phyloP scores from a whole-genome alignment of 2,797 vertebrate genomes.

The Coreius guichenoti region DNA sequence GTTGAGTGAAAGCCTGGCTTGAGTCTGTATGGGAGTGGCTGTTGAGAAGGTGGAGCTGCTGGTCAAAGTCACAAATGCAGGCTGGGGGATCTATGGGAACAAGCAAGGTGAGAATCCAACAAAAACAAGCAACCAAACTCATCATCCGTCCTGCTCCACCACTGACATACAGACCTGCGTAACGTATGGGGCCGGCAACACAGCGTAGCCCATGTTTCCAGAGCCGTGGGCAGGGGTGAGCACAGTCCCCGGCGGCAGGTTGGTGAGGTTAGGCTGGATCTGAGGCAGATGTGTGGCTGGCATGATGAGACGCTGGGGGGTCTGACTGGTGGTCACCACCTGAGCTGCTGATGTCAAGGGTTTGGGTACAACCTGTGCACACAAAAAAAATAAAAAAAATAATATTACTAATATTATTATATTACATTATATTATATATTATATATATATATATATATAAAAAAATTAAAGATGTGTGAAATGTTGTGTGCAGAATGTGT shows the following conservation, averaged over 20 bases:
- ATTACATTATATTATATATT: no score
- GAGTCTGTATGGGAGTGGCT: constrained; percentile 87
- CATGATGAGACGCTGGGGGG: constrained; percentile 97
- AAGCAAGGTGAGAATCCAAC: not conserved
- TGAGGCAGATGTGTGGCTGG: constrained; percentile 94
- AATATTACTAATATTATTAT: no score
- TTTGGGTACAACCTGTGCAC: constrained; percentile 88
- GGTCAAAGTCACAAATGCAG: constrained; percentile 91
- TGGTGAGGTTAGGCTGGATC: constrained; percentile 97
- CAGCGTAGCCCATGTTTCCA: constrained; percentile 92
- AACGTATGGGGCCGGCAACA: constrained; percentile 95
- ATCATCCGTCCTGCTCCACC: not conserved
- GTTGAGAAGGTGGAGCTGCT: constrained; percentile 89
- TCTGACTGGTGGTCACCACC: constrained; percentile 88
- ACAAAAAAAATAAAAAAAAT: not conserved
- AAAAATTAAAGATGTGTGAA: not conserved
- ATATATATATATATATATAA: no score
- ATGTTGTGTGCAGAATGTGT: not conserved
- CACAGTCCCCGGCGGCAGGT: constrained; percentile 93
- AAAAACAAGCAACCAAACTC: not conserved
- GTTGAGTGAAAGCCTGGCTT: constrained; percentile 91
- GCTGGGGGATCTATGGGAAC: constrained; percentile 86
- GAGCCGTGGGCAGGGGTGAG: constrained; percentile 90
- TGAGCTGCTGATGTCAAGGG: constrained; percentile 86
- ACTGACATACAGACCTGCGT: constrained; percentile 86